phyloP scores from a whole-genome alignment of 1,140 invertebrate species.

The Heliothis virescens region DNA sequence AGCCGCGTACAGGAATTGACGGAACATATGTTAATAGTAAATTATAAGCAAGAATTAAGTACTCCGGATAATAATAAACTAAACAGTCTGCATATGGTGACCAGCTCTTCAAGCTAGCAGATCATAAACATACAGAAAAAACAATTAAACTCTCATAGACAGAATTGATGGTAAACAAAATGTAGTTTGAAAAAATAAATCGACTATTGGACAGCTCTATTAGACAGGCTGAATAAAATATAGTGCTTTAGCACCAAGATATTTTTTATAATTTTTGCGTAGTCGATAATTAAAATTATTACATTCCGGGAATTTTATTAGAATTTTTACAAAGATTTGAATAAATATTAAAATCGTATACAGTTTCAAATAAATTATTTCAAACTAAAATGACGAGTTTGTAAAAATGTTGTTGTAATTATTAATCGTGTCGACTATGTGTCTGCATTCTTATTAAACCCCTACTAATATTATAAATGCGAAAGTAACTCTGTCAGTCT shows the following conservation, averaged over 20 bases:
- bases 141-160: conserved; percentile 14
- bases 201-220: conserved; percentile 27
- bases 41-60: conserved; percentile 40
- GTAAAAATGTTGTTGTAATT: neutral
- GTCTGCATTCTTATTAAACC: neutral
- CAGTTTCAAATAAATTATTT: no score
- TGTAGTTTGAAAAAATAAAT: neutral
- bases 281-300: no score
- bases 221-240: neutral
- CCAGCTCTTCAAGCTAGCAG: neutral
- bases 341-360: no score
- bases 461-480: no score
- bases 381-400: neutral
- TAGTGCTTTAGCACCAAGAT: no score
- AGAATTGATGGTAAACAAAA: neutral
- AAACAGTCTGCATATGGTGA: conserved; percentile 46
- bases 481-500: no score
- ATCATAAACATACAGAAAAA: conserved; percentile 24
- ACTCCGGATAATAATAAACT: conserved; percentile 22
- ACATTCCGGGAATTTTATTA: no score
- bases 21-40: conserved; percentile 39
- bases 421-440: neutral
- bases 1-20: conserved; percentile 33
- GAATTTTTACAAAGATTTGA: no score
- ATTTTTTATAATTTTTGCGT: no score